Evolutionary conservation across 2,797 vertebrate genomes (phyloP), one percentile per base, ranked within the genome.

Genomic region (Urophycis tenuis): DNA sequence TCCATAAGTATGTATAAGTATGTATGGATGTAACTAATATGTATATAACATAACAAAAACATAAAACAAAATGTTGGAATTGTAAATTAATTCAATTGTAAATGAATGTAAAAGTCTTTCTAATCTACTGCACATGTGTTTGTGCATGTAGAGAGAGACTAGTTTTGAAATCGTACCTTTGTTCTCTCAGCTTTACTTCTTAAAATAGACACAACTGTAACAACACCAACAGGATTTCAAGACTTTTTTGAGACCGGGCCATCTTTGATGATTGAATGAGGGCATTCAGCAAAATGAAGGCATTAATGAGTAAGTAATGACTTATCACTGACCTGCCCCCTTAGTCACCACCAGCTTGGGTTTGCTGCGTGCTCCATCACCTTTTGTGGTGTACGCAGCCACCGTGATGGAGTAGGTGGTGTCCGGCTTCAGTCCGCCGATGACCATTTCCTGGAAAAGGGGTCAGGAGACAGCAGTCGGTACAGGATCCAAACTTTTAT

Each of bases 361-460:
- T 88, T 97, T 99, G 93, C 97, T 98, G 83, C 97, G 96, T 31
- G 96, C 96, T 4, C 97, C 97, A 36, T 99, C 98, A 74, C 98
- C 98, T 88, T 99, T 99, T 93, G 97, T 98, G 88, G 98, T 99
- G 92, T 99, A 99, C 3, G 98, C 98, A 10, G 98, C 97, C 80
- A 99, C 98, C 0, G 96, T 99, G 90, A 99, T 93, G 86, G 97
- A 99, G 88, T 99, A 99, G 12, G 95, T 92, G 35, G 96, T 99
- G 91, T 99, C 96, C 0, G 98, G 95, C 90, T 97, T 95, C 75
- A 99, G 93, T 82, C 96, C 94, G 83, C 95, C 91, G 80, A 99
- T 97, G 89, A 97, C 78, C 96, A 99, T 97, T 87, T 99, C 98
- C 98, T 99, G 77, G 70, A 83, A 32, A 72, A 69, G 77, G 78